phyloP scores from a whole-genome alignment of 2,797 vertebrate genomes.

The Myiothlypis coronata region DNA sequence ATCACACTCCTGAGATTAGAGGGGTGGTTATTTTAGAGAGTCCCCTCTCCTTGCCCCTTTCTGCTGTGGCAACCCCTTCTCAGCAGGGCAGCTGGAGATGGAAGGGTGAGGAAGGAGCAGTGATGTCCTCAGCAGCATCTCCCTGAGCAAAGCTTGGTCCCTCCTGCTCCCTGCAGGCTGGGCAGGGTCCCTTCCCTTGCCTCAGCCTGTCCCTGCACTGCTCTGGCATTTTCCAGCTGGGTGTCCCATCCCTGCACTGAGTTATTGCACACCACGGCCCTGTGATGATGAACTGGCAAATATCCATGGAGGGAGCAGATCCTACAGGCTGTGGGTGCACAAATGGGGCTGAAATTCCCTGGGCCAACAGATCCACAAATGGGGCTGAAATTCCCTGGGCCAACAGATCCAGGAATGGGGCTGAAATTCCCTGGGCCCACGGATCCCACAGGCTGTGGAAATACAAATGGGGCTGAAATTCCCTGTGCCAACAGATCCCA shows the following conservation, averaged over 20 bases:
- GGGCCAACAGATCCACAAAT: not conserved
- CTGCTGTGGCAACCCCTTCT: not conserved
- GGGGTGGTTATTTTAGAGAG: not conserved
- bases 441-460: no score
- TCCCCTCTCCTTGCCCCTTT: not conserved
- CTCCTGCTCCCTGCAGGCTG: not conserved
- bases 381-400: no score
- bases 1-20: not conserved
- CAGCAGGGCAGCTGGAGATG: not conserved
- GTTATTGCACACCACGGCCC: not conserved
- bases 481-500: no score
- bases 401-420: no score
- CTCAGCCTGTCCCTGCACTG: rapidly evolving
- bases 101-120: rapidly evolving
- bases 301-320: not conserved
- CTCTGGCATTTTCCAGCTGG: not conserved
- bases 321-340: not conserved
- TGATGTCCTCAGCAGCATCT: rapidly evolving
- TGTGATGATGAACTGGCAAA: not conserved
- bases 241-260: rapidly evolving
- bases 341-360: not conserved
- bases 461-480: no score
- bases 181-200: not conserved
- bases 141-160: not conserved
- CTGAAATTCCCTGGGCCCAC: no score